Conservation (phyloP, 2,888 invertebrate genomes). For the Dione juno region DNA sequence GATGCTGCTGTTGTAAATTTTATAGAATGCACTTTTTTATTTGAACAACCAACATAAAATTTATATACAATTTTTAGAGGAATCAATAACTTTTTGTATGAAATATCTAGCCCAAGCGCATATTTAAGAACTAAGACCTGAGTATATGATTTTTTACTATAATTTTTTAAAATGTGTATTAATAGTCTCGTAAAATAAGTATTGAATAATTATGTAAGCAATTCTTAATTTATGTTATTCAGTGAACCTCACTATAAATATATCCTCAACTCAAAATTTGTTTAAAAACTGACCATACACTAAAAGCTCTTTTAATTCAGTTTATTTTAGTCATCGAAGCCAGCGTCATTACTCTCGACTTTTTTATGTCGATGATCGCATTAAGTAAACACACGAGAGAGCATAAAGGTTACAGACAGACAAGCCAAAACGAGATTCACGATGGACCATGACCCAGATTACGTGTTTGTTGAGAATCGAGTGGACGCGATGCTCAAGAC, state of each 20-base stretch:
- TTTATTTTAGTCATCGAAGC: slow-evolving; percentile 15
- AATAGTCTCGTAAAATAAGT: not conserved
- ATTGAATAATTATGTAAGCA: too few species aligned
- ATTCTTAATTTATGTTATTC: not conserved
- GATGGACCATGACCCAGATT: slow-evolving; percentile 74
- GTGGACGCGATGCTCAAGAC: slow-evolving; percentile 46
- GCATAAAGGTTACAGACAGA: slow-evolving; percentile 48
- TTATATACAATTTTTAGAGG: too few species aligned
- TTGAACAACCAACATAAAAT: too few species aligned
- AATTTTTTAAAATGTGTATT: too few species aligned
- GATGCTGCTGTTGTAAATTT: slow-evolving; percentile 72
- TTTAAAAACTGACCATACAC: not conserved
- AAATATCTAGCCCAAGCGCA: too few species aligned
- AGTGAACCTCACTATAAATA: too few species aligned
- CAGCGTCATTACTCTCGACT: slow-evolving; percentile 4
- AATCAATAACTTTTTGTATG: too few species aligned
- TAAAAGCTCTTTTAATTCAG: slow-evolving; percentile 1
- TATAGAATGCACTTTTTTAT: slow-evolving; percentile 44
- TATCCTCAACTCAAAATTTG: not conserved
- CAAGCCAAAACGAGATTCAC: slow-evolving; percentile 64
- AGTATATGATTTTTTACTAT: too few species aligned
- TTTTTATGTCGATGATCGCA: slow-evolving; percentile 43
- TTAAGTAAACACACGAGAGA: slow-evolving; percentile 46
- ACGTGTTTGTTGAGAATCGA: slow-evolving; percentile 66
- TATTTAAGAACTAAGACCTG: too few species aligned